Conservation (phyloP, 2,888 invertebrate genomes). For the Netelia fuscicornis region DNA sequence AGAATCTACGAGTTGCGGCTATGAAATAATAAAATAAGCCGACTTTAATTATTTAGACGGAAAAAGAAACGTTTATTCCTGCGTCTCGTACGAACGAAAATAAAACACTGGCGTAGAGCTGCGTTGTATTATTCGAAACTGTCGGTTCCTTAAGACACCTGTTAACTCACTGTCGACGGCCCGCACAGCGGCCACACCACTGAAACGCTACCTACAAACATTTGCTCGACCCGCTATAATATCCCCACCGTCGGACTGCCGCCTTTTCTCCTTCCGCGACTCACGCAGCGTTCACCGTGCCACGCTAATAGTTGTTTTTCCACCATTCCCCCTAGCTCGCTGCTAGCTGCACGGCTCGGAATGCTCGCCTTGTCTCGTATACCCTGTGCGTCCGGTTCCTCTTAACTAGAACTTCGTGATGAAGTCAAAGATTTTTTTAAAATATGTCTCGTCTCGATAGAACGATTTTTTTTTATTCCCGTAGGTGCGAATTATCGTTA, state of each 20-base stretch:
- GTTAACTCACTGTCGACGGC: slow-evolving; percentile 76
- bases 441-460: too few relatives aligned
- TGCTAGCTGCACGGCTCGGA: neutral
- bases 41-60: too few relatives aligned
- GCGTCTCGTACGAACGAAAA: slow-evolving; percentile 12
- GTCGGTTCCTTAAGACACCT: slow-evolving; percentile 73
- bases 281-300: neutral
- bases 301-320: neutral
- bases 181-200: slow-evolving; percentile 78
- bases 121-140: slow-evolving; percentile 43
- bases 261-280: neutral
- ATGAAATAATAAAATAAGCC: too few relatives aligned
- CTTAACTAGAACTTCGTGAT: neutral
- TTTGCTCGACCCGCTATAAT: slow-evolving; percentile 61
- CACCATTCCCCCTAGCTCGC: neutral
- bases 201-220: slow-evolving; percentile 70
- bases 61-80: slow-evolving; percentile 14
- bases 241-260: slow-evolving; percentile 42
- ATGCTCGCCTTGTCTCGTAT: neutral
- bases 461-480: too few relatives aligned
- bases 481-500: too few relatives aligned
- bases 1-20: neutral
- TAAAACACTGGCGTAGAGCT: slow-evolving; percentile 40
- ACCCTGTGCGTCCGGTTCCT: neutral
- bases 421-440: too few relatives aligned